These are phyloP conservation scores for Platyscelio sp. DNA, from an alignment of 2,888 invertebrate genomes.

Conservation along the genomic window DNA sequence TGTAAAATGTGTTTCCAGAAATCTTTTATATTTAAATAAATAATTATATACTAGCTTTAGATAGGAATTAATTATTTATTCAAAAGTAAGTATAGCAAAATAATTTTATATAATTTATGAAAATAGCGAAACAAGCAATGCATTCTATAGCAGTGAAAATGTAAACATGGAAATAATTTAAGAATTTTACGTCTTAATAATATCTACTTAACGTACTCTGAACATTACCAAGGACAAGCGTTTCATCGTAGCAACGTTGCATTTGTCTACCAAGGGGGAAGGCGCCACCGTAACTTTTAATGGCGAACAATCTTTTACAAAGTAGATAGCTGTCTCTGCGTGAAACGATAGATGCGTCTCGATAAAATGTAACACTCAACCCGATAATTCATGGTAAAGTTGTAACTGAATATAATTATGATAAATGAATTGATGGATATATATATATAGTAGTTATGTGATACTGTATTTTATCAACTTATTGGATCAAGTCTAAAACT, in stretches of 20 bases:
- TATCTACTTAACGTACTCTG: constrained; percentile 23
- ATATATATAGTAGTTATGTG: neutral
- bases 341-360: constrained; percentile 27
- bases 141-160: no score
- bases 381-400: constrained; percentile 18
- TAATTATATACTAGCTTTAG: no score
- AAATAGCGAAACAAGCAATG: no score
- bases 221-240: constrained; percentile 15
- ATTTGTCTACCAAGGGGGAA: neutral
- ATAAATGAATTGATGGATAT: constrained; percentile 21
- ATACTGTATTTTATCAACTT: neutral
- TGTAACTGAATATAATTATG: neutral
- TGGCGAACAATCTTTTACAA: constrained; percentile 26
- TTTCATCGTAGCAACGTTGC: constrained; percentile 17
- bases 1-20: no score
- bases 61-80: no score
- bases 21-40: no score
- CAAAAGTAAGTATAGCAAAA: no score
- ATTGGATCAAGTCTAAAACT: neutral
- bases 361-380: constrained; percentile 1
- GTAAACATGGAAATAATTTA: neutral
- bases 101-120: no score
- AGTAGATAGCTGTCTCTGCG: constrained; percentile 32
- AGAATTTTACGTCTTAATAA: neutral
- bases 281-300: constrained; percentile 29